These are phyloP conservation scores for Ovis aries DNA, from an alignment of 2,113 vertebrate genomes.

Conservation along the genomic window DNA sequence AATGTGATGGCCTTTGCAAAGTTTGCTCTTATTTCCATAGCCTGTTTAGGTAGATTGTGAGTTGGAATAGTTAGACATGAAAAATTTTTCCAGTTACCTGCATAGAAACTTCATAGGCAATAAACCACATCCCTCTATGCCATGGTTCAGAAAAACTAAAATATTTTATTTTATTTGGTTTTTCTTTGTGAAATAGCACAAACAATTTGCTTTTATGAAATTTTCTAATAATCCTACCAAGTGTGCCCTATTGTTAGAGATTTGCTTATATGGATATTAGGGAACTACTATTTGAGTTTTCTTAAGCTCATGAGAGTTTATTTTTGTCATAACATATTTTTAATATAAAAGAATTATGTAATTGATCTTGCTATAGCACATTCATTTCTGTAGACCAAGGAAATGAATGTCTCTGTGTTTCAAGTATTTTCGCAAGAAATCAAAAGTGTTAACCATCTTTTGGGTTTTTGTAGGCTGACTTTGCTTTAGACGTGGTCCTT, in stretches of 20 bases:
- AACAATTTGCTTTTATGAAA: constrained; percentile 28
- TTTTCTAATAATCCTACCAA: constrained; percentile 39
- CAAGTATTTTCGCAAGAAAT: constrained; percentile 2
- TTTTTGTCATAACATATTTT: constrained; percentile 59
- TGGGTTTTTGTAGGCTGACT: not conserved
- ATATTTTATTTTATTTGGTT: not conserved
- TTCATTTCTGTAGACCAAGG: not conserved
- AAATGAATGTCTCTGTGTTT: not conserved
- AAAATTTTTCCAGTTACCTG: not conserved
- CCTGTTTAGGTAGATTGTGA: not conserved
- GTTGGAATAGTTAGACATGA: not conserved
- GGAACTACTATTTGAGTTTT: constrained; percentile 7
- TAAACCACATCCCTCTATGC: not conserved
- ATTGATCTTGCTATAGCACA: not conserved
- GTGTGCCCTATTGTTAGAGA: constrained; percentile 52
- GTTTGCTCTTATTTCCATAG: not conserved
- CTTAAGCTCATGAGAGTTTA: constrained; percentile 36
- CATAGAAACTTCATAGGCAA: not conserved
- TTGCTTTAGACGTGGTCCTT: not conserved
- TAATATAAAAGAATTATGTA: constrained; percentile 47
- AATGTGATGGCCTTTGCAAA: constrained; percentile 29
- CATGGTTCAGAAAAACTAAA: constrained; percentile 14
- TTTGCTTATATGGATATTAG: constrained; percentile 18
- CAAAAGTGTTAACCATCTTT: not conserved
- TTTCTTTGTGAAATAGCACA: constrained; percentile 34